Evolutionary conservation across 2,888 invertebrate genomes (phyloP), one percentile per base, ranked within the genome.

Genomic region (Drosophila suboccidentalis): DNA sequence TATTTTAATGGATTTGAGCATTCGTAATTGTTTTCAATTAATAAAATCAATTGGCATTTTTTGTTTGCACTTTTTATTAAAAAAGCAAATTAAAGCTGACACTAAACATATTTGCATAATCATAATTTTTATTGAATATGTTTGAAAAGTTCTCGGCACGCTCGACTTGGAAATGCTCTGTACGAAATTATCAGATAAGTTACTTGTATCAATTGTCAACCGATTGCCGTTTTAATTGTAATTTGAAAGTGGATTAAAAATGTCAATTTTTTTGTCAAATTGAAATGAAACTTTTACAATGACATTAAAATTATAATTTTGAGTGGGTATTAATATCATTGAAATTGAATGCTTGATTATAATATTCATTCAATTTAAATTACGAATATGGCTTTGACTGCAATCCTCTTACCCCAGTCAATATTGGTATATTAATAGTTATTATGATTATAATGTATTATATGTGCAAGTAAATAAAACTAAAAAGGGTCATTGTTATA

Each of bases 11-110:
- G 55, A 44, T 46, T 72, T 36, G 19, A n/a, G 41, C 46, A 68
- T 53, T 57, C 63, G 59, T 71, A 87, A 87, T 89, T 81, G 87
- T 72, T 81, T 84, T 67, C 61, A 32, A 72, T 69, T 68, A 74
- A 84, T 61, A 55, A 70, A 72, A 81, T 78, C 78, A 78, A 89
- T 89, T 80, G 65, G 39, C 44, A 47, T 62, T 65, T 61, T 67
- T 54, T 62, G 9, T 78, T 26, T 19, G 4, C 17, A 3, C 29
- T 17, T 11, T 15, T 38, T 38, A 19, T 22, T 1, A 39, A 9
- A 43, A 64, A 29, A 44, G 44, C 3, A 39, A 53, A 41, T 13
- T 11, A 53, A 60, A 62, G 47, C 11, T 46, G 71, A 65, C 80
- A 63, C 53, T 50, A 36, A 87, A 26, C 71, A 54, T n/a, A 61